Conservation (phyloP, 2,797 vertebrate genomes). For the Pangasius sanitwongsei region DNA sequence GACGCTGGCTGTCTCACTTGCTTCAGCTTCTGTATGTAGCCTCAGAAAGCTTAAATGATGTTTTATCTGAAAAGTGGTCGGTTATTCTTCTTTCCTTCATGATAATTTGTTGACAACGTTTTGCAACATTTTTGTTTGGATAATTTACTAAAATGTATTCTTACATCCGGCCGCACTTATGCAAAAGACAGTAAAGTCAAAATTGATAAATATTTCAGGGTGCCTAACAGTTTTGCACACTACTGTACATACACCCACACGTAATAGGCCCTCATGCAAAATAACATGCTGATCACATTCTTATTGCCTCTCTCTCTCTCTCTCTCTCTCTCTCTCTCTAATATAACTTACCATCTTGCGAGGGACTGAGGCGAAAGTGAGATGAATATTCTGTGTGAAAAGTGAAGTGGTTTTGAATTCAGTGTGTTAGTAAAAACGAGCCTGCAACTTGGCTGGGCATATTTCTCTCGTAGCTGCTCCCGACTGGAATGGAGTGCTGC, state of each 20-base stretch:
- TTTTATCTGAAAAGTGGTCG: background rate
- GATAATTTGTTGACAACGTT: background rate
- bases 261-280: slow-evolving; percentile 21
- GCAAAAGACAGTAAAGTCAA: background rate
- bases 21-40: background rate
- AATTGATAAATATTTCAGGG: background rate
- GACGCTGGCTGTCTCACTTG: background rate
- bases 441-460: slow-evolving; percentile 6
- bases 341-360: background rate
- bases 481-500: slow-evolving; percentile 24
- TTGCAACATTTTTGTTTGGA: slow-evolving; percentile 9
- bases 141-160: background rate
- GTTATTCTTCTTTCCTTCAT: background rate
- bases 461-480: slow-evolving; percentile 27
- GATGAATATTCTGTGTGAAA: slow-evolving; percentile 21
- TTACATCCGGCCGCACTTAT: background rate
- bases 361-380: slow-evolving; percentile 12
- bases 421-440: slow-evolving; percentile 30
- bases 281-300: slow-evolving; percentile 17
- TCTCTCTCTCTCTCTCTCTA: slow-evolving; percentile 11
- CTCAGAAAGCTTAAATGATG: background rate
- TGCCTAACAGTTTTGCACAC: background rate
- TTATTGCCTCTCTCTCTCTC: background rate
- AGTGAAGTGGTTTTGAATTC: slow-evolving; percentile 43
- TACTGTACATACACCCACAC: slow-evolving; percentile 30